phyloP scores from a whole-genome alignment of 2,113 vertebrate genomes.

The Phylloscopus trochiloides region DNA sequence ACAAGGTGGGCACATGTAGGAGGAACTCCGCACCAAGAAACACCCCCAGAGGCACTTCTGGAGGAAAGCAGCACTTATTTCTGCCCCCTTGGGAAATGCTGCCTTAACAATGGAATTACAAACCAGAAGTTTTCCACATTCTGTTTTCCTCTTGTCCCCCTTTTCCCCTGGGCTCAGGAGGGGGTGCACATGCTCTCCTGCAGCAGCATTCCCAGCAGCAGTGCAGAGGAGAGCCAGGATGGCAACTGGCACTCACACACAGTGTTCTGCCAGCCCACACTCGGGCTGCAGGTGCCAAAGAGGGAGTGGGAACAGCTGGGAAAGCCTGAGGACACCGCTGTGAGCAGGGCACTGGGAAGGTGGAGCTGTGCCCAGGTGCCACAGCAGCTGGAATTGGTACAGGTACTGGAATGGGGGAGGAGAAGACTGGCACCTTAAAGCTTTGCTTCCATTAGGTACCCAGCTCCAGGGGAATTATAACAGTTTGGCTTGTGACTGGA shows the following conservation, averaged over 20 bases:
- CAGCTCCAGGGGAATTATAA: background rate
- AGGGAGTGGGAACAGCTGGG: background rate
- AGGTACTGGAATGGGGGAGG: background rate
- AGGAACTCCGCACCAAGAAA: background rate
- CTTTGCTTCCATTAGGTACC: fast-evolving
- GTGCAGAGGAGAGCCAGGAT: background rate
- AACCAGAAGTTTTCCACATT: background rate
- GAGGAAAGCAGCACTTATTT: background rate
- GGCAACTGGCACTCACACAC: fast-evolving
- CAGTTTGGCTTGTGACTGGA: background rate
- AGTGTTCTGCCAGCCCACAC: background rate
- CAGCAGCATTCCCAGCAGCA: background rate
- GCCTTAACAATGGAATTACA: background rate
- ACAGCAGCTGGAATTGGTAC: no score
- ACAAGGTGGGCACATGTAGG: no score
- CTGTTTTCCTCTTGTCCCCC: background rate
- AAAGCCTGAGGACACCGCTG: background rate
- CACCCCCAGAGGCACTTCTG: background rate
- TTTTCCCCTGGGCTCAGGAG: background rate
- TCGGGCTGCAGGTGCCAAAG: fast-evolving
- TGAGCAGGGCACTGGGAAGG: background rate
- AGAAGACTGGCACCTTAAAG: background rate
- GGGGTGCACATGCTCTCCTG: fast-evolving
- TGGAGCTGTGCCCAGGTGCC: background rate
- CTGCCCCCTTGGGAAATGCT: background rate